A percentile compares a stretch with the other conserved stretches of the same genome.
Evolutionary conservation across 2,797 vertebrate species (phyloP).

Genomic region (Sternotherus odoratus): DNA sequence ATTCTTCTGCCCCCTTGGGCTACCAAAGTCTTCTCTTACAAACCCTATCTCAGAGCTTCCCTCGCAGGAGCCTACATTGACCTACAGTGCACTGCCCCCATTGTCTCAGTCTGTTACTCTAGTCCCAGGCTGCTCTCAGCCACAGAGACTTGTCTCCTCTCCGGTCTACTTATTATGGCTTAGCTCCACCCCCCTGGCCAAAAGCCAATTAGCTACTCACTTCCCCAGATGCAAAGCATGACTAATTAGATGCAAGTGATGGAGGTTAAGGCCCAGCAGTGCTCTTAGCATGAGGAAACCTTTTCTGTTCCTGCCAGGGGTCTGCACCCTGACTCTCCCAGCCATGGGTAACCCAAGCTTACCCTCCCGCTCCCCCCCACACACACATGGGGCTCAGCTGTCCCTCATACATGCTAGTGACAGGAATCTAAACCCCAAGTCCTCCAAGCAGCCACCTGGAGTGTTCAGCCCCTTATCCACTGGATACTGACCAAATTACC

Average conservation of each 20-base stretch:
- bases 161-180: not conserved
- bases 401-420: not conserved
- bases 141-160: not conserved
- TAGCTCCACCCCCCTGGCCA: not conserved
- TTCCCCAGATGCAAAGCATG: not conserved
- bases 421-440: not conserved
- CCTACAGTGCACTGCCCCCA: no score
- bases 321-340: no score
- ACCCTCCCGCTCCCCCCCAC: no score
- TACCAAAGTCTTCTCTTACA: no score
- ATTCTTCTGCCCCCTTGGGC: no score
- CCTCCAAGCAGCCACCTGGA: not conserved
- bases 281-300: not conserved
- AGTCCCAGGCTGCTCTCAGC: not conserved
- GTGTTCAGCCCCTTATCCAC: not conserved
- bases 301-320: not conserved
- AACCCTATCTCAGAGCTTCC: no score
- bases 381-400: not conserved
- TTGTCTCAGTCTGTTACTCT: no score
- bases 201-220: not conserved
- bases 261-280: no score
- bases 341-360: not conserved
- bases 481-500: not conserved
- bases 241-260: not conserved
- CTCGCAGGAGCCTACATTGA: no score